A percentile compares a stretch with the other conserved stretches of the same genome.
Conservation (phyloP, 2,797 vertebrate genomes). For the Semotilus atromaculatus region DNA sequence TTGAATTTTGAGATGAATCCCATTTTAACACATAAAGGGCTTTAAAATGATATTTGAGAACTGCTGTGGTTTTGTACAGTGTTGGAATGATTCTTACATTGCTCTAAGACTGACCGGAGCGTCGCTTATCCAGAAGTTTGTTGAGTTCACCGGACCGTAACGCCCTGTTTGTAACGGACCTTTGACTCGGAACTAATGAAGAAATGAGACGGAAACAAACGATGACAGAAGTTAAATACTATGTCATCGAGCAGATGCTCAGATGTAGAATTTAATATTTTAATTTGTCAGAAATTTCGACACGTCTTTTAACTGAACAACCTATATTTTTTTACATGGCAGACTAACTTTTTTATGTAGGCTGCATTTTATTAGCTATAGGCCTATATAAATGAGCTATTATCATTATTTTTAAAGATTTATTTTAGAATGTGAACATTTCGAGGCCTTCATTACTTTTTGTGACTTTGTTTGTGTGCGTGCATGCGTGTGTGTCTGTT, state of each 20-base stretch:
- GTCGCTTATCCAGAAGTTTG: conserved; percentile 1
- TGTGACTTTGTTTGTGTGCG: neutral
- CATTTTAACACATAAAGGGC: neutral
- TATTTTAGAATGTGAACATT: neutral
- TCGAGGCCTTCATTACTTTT: neutral
- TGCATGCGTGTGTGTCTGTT: conserved; percentile 11
- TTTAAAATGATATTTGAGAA: neutral
- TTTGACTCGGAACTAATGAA: conserved; percentile 59
- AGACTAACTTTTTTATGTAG: neutral
- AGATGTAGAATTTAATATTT: conserved; percentile 5
- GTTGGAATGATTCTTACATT: neutral
- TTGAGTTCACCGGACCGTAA: conserved; percentile 37
- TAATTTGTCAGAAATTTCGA: neutral
- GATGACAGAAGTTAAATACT: conserved; percentile 76
- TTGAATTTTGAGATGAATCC: neutral
- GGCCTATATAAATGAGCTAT: neutral
- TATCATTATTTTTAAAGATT: neutral
- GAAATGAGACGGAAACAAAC: conserved; percentile 66
- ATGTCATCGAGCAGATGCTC: conserved; percentile 36
- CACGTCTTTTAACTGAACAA: neutral
- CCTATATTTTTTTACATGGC: no score
- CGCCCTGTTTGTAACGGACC: conserved; percentile 33
- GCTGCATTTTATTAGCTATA: neutral
- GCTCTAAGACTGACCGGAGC: neutral
- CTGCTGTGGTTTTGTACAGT: neutral